These are phyloP conservation scores for Cygnus buccinator DNA, from an alignment of 2,113 vertebrate genomes.

Conservation along the genomic window DNA sequence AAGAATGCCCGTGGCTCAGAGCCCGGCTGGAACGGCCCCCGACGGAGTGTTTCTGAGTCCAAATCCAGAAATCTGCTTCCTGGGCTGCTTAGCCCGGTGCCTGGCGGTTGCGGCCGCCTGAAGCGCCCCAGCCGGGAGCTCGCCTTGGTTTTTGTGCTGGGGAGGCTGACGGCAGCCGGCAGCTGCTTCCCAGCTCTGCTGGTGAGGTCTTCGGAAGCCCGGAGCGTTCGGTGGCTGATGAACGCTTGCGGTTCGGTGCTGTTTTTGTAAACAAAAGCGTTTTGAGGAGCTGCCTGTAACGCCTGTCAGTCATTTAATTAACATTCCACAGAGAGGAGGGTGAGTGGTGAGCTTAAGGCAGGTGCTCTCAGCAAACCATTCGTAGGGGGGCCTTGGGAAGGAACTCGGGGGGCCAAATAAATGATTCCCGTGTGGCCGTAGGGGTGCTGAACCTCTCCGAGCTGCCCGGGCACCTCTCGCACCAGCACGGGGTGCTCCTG, in stretches of 20 bases:
- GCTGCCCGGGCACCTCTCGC: not conserved
- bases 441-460: not conserved
- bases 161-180: not conserved
- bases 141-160: not conserved
- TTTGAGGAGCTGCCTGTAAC: not conserved
- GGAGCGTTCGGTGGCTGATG: not conserved
- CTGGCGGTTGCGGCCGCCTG: not conserved
- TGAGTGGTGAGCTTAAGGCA: not conserved
- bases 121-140: not conserved
- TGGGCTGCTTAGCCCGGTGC: not conserved
- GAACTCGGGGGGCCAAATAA: not conserved
- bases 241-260: not conserved
- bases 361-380: not conserved
- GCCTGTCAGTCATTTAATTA: not conserved
- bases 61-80: not conserved
- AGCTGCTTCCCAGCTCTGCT: not conserved
- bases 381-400: not conserved
- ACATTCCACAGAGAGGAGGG: not conserved
- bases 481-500: not conserved
- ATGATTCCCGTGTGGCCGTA: not conserved
- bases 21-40: not conserved
- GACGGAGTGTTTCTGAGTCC: not conserved
- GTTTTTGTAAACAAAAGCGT: conserved; percentile 22
- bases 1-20: not conserved
- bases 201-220: not conserved